These are phyloP conservation scores for Nyctalus aviator DNA, from an alignment of 2,797 vertebrate species.

Conservation along the genomic window DNA sequence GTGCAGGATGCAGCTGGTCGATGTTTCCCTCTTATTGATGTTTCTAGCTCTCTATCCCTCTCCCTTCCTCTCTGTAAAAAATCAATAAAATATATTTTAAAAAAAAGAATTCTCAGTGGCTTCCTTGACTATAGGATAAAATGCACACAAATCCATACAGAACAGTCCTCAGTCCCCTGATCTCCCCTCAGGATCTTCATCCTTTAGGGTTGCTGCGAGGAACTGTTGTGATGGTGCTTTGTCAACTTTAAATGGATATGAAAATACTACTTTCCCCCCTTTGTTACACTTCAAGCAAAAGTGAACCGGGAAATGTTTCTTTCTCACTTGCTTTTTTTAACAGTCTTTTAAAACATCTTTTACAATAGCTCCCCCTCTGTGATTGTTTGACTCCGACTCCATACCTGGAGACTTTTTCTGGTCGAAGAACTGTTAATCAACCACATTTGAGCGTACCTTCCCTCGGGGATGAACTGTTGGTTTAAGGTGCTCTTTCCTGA, in stretches of 20 bases:
- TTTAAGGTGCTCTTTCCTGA: constrained; percentile 29
- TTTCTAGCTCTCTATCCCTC: too few species aligned
- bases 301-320: background rate
- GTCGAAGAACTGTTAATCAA: constrained; percentile 29
- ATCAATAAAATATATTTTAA: too few species aligned
- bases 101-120: background rate
- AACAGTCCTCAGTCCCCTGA: background rate
- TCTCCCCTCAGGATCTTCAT: background rate
- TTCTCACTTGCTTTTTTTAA: constrained; percentile 15
- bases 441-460: constrained; percentile 8
- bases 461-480: background rate
- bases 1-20: too few species aligned
- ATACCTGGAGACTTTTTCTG: background rate
- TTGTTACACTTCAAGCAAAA: constrained; percentile 55
- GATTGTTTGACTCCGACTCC: constrained; percentile 17
- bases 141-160: background rate
- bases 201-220: background rate
- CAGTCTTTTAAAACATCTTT: constrained; percentile 31
- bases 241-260: background rate
- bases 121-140: constrained; percentile 42
- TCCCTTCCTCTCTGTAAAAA: too few species aligned
- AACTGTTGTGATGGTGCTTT: background rate
- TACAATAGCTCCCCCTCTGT: background rate
- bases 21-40: too few species aligned
- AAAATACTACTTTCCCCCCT: background rate